phyloP scores from a whole-genome alignment of 2,113 vertebrate species.

The Sarotherodon lohbergeri region DNA sequence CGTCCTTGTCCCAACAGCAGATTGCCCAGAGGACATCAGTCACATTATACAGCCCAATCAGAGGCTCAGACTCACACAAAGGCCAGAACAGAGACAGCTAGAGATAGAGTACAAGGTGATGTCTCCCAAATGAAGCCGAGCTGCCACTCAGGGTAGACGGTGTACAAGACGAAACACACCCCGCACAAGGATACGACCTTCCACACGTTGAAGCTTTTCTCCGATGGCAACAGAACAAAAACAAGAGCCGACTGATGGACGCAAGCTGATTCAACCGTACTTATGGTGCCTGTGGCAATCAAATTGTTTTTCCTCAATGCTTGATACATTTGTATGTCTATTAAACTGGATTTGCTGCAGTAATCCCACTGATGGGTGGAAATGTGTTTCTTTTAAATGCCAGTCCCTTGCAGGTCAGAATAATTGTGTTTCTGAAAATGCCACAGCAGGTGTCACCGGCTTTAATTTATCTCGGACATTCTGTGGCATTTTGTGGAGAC shows the following conservation, averaged over 20 bases:
- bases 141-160: constrained; percentile 50
- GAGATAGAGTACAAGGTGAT: constrained; percentile 42
- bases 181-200: constrained; percentile 40
- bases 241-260: background rate
- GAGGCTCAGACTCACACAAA: constrained; percentile 45
- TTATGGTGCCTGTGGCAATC: background rate
- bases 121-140: constrained; percentile 49
- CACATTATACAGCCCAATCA: constrained; percentile 71
- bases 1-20: constrained; percentile 55
- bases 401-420: constrained; percentile 56
- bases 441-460: constrained; percentile 54
- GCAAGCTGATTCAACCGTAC: background rate
- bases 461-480: constrained; percentile 65
- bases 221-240: background rate
- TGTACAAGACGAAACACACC: constrained; percentile 33
- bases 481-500: constrained; percentile 60
- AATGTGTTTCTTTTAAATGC: constrained; percentile 66
- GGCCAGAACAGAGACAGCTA: constrained; percentile 32
- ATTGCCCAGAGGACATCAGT: constrained; percentile 64
- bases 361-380: constrained; percentile 47
- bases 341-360: constrained; percentile 34
- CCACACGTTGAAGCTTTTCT: background rate
- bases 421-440: constrained; percentile 69
- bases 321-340: constrained; percentile 17
- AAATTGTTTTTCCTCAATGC: constrained; percentile 15